Evolutionary conservation across 2,797 vertebrate genomes (phyloP), one percentile per base, ranked within the genome.

Genomic region (Kryptopterus vitreolus): DNA sequence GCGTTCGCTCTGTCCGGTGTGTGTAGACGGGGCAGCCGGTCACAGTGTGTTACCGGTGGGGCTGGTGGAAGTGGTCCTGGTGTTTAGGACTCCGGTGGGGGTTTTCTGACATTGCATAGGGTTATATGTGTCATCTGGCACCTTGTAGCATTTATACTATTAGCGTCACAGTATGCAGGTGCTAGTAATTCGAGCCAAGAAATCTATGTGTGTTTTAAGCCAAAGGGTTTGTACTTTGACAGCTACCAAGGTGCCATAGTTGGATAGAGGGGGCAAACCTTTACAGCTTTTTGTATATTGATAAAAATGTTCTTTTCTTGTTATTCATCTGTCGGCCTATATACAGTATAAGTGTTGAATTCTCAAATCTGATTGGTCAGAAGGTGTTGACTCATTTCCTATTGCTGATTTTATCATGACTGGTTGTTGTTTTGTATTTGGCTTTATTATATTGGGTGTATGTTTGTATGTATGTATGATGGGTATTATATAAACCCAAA

Each of bases 51-150:
- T 74, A 68, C 62, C 15, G 55, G 48, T 43, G n/a, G 29, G 83
- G 81, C 76, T 46, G 59, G 22, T 78, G 46, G 65, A 43, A 61
- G 24, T 31, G 16, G 29, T 77, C 66, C 76, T 52, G 24, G 81
- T 78, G 46, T 80, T 77, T 72, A 58, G 82, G 79, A 46, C 79
- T 86, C 57, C 80, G 84, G 77, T 88, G 22, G 55, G n/a, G 70
- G 84, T 84, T 82, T 88, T 86, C 84, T 46, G 66, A 33, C 61
- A 38, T 74, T 31, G 68, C 55, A 70, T 74, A 9, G 58, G 70
- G 76, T 79, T 77, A 78, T 59, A 61, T 59, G 65, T 33, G 12
- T 26, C 1, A 13, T 43, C 50, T 78, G 75, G 59, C 68, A 78
- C 74, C 53, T 80, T 59, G 61, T 53, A 57, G 33, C 4, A 33